Percentiles rank a stretch among this genome's conserved stretches.
Evolutionary conservation across 2,113 vertebrate species (phyloP).

Genomic region (Silurus meridionalis): DNA sequence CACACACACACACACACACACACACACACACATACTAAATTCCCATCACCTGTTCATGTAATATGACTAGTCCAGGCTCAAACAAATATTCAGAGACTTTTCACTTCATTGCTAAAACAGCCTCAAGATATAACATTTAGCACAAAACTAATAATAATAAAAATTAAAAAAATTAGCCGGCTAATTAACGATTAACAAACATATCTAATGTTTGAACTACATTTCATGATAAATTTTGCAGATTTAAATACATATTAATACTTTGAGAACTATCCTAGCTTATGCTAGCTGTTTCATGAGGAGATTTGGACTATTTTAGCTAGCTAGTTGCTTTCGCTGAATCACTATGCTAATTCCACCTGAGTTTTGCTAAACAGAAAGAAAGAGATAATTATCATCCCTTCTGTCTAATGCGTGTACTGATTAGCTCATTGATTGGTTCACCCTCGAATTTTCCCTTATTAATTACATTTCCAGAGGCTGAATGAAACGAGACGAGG

Average conservation of each 20-base stretch:
- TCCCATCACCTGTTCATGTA: slow-evolving; percentile 8
- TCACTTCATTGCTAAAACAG: background rate
- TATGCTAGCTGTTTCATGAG: background rate
- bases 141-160: background rate
- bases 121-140: background rate
- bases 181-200: background rate
- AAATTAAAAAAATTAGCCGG: background rate
- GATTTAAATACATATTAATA: background rate
- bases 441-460: slow-evolving; percentile 36
- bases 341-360: background rate
- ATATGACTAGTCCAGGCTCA: slow-evolving; percentile 2
- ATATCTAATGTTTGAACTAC: background rate
- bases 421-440: slow-evolving; percentile 68
- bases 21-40: background rate
- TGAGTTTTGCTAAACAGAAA: background rate
- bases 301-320: too few species aligned
- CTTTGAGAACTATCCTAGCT: background rate
- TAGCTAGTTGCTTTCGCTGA: background rate
- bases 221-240: background rate
- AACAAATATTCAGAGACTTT: background rate
- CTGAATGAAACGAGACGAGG: slow-evolving; percentile 31
- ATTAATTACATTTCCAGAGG: slow-evolving; percentile 53
- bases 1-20: slow-evolving; percentile 12
- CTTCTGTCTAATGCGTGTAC: slow-evolving; percentile 60
- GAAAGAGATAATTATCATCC: slow-evolving; percentile 57